phyloP scores from a whole-genome alignment of 2,113 vertebrate genomes.

The Butastur rufipennis region DNA sequence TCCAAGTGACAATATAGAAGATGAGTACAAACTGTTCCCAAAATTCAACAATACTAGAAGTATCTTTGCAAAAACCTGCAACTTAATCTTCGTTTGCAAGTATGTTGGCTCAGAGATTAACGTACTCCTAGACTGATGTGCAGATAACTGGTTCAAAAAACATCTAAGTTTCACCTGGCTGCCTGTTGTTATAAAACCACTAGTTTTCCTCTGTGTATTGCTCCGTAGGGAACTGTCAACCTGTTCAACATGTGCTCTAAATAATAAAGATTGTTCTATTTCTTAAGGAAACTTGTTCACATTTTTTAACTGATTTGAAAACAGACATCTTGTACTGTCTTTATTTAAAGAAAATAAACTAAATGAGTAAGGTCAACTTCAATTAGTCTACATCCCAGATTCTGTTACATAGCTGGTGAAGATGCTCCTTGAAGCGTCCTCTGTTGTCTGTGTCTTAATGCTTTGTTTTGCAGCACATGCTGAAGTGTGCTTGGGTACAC shows the following conservation, averaged over 20 bases:
- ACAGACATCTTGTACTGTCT: not conserved
- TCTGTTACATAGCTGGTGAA: not conserved
- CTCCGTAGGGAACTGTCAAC: constrained; percentile 64
- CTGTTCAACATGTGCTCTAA: constrained; percentile 69
- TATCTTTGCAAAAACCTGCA: not conserved
- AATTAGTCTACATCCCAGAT: not conserved
- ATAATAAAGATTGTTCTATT: constrained; percentile 79
- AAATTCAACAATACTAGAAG: not conserved
- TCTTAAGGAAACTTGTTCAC: constrained; percentile 73
- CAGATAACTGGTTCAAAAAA: constrained; percentile 68
- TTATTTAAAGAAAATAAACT: constrained; percentile 26
- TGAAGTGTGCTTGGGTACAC: not conserved
- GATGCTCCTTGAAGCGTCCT: not conserved
- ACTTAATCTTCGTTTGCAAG: not conserved
- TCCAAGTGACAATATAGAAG: not conserved
- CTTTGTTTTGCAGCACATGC: not conserved
- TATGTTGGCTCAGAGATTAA: not conserved
- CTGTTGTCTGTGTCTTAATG: not conserved
- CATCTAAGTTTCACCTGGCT: constrained; percentile 17
- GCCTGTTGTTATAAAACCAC: constrained; percentile 68
- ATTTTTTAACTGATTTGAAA: constrained; percentile 62
- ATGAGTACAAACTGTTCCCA: not conserved
- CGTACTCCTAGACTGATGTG: not conserved
- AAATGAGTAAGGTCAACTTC: not conserved
- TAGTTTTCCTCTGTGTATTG: constrained; percentile 66